Conservation (phyloP, 2,888 invertebrate genomes). For the Parnassius orleans region DNA sequence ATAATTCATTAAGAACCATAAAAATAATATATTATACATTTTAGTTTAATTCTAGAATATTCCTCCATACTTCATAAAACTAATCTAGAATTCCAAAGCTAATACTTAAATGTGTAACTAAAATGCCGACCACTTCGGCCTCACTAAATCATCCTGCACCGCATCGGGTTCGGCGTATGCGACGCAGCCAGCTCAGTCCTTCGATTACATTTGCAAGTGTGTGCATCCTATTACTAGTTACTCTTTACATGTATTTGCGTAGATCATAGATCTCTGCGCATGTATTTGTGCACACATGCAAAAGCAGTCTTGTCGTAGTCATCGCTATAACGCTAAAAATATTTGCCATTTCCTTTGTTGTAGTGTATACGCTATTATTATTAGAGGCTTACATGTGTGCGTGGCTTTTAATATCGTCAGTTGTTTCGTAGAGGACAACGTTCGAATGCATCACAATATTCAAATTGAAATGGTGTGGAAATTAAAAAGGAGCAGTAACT, state of each 20-base stretch:
- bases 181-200: conserved; percentile 47
- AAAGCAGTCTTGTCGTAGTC: conserved; percentile 42
- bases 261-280: conserved; percentile 37
- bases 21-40: no score
- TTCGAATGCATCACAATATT: conserved; percentile 23
- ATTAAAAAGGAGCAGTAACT: not conserved
- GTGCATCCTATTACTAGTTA: conserved; percentile 48
- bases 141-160: conserved; percentile 29
- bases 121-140: conserved; percentile 16
- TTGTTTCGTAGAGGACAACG: conserved; percentile 27
- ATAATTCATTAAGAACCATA: no score
- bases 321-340: conserved; percentile 45
- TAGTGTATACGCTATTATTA: conserved; percentile 32
- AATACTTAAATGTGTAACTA: conserved; percentile 14
- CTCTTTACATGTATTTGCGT: conserved; percentile 43
- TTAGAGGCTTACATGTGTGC: conserved; percentile 26
- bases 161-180: conserved; percentile 39
- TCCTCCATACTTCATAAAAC: not conserved
- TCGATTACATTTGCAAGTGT: conserved; percentile 46
- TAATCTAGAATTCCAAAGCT: not conserved
- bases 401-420: conserved; percentile 26
- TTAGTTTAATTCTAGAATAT: no score
- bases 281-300: conserved; percentile 36
- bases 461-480: conserved; percentile 10
- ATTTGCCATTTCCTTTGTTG: conserved; percentile 58